Evolutionary conservation across 2,888 invertebrate genomes (phyloP).

Genomic region (Oxyteleia sp.): DNA sequence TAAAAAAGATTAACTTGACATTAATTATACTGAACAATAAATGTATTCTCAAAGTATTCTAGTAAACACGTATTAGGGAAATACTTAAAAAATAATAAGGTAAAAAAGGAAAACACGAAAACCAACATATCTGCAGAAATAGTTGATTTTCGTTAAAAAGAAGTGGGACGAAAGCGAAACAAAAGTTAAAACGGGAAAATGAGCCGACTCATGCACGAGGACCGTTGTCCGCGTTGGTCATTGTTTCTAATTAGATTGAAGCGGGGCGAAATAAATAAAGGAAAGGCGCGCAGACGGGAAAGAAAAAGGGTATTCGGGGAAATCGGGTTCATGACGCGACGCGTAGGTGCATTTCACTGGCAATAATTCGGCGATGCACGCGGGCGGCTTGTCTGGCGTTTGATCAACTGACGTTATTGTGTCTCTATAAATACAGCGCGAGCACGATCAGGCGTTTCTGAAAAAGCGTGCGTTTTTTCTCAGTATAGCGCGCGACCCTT

Average conservation of each 20-base stretch:
- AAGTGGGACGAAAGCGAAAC: conserved; percentile 36
- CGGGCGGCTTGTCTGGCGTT: conserved; percentile 78
- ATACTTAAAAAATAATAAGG: no score
- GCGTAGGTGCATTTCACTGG: conserved; percentile 61
- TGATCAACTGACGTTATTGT: conserved; percentile 82
- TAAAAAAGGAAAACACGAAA: conserved; percentile 7
- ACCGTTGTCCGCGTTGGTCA: conserved; percentile 29
- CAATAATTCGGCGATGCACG: conserved; percentile 71
- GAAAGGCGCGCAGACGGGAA: conserved; percentile 23
- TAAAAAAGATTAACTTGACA: no score
- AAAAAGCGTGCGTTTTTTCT: conserved; percentile 81
- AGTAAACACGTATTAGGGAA: no score
- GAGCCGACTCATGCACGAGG: conserved; percentile 19
- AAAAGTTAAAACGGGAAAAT: conserved; percentile 38
- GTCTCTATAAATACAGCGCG: conserved; percentile 76
- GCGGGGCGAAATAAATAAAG: conserved; percentile 40
- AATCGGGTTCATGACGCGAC: conserved; percentile 42
- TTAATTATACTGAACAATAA: no score
- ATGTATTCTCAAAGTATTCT: no score
- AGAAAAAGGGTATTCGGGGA: conserved; percentile 34
- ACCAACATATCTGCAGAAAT: conserved; percentile 17
- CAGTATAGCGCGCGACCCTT: neutral
- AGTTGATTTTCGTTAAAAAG: conserved; percentile 27
- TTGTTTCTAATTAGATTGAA: conserved; percentile 57
- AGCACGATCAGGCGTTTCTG: conserved; percentile 26